phyloP scores from a whole-genome alignment of 1,140 invertebrate species.

The Linepithema humile region DNA sequence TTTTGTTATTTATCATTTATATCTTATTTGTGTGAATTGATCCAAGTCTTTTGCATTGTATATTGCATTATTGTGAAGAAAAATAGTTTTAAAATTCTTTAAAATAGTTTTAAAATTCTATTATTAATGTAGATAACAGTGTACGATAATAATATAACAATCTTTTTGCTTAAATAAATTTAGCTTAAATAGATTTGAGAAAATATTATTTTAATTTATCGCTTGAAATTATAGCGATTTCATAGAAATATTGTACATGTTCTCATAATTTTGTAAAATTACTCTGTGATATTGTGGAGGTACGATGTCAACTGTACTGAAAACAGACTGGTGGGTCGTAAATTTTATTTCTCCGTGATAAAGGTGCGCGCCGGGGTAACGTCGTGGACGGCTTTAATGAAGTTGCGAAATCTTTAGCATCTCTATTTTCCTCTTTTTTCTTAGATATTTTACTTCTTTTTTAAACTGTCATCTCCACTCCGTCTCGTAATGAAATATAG shows the following conservation, averaged over 20 bases:
- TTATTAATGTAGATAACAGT: slow-evolving; percentile 7
- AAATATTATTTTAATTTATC: slow-evolving; percentile 15
- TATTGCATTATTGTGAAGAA: too few relatives aligned
- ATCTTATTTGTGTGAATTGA: too few relatives aligned
- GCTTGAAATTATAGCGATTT: background rate
- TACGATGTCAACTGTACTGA: background rate
- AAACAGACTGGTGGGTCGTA: background rate
- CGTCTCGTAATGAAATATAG: background rate
- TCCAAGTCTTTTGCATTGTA: too few relatives aligned
- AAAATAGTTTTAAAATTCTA: too few relatives aligned
- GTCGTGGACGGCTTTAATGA: background rate
- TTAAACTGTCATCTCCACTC: background rate
- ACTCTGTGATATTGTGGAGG: slow-evolving; percentile 11
- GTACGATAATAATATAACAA: background rate
- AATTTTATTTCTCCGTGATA: slow-evolving; percentile 26
- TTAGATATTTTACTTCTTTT: background rate
- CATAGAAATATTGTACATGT: background rate
- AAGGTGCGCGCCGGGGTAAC: background rate
- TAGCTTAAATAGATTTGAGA: background rate
- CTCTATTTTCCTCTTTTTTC: background rate
- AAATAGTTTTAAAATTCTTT: too few relatives aligned
- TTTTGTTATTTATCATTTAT: too few relatives aligned
- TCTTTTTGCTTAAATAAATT: background rate
- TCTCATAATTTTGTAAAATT: background rate
- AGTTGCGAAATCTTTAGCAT: slow-evolving; percentile 16